Evolutionary conservation across 2,888 invertebrate species (phyloP).

Genomic region (Oscheius onirici): DNA sequence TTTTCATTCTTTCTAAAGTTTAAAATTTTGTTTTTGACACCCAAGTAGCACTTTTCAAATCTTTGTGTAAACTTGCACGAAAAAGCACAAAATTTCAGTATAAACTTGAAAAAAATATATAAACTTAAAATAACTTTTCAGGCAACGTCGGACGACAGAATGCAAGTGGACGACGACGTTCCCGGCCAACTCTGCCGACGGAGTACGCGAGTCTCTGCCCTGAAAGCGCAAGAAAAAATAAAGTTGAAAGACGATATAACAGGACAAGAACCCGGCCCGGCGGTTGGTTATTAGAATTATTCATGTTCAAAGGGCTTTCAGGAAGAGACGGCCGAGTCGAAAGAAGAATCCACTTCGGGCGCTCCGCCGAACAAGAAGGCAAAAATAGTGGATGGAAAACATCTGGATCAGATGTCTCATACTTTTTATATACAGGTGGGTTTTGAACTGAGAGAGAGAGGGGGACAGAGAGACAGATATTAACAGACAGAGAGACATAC

Average conservation of each 20-base stretch:
- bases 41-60: no score
- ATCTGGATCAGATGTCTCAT: slow-evolving; percentile 64
- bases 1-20: no score
- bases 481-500: no score
- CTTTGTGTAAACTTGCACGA: no score
- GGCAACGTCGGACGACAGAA: slow-evolving; percentile 21
- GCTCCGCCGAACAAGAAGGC: slow-evolving; percentile 53
- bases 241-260: slow-evolving; percentile 59
- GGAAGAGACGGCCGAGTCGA: background rate
- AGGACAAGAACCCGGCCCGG: slow-evolving; percentile 14
- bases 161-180: slow-evolving; percentile 27
- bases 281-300: slow-evolving; percentile 16
- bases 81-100: no score
- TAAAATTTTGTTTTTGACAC: no score
- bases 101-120: no score
- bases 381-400: slow-evolving; percentile 45
- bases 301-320: background rate
- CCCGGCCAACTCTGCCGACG: slow-evolving; percentile 57
- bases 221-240: slow-evolving; percentile 69
- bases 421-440: slow-evolving; percentile 59
- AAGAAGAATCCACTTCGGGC: background rate
- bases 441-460: background rate
- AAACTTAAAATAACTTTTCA: background rate
- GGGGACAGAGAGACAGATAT: no score
- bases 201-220: slow-evolving; percentile 63